phyloP scores from a whole-genome alignment of 2,888 invertebrate genomes.

The Drosophila antonietae region DNA sequence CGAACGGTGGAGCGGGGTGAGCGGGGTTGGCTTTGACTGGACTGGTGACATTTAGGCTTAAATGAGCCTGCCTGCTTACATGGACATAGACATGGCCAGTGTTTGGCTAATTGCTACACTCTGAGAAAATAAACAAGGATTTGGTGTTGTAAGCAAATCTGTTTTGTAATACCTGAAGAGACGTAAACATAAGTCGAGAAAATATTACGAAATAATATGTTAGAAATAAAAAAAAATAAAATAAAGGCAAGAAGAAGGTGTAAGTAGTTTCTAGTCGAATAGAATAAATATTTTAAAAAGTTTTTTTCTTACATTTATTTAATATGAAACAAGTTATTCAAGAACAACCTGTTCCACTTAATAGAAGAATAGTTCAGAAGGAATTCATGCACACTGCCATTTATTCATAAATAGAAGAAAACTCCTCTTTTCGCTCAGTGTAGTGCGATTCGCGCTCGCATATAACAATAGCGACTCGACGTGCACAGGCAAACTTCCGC shows the following conservation, averaged over 20 bases:
- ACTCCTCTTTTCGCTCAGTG: background rate
- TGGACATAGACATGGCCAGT: conserved; percentile 50
- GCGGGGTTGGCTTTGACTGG: conserved; percentile 11
- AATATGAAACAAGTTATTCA: background rate
- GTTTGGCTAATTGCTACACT: conserved; percentile 73
- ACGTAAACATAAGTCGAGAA: background rate
- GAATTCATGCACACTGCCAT: background rate
- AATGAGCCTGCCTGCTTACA: conserved; percentile 63
- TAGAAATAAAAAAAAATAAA: background rate
- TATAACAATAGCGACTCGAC: conserved; percentile 56
- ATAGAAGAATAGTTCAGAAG: background rate
- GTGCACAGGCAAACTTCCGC: conserved; percentile 65
- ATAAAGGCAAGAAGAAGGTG: background rate
- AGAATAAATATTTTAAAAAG: background rate
- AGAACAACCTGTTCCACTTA: background rate
- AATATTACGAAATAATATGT: background rate
- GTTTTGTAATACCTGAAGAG: background rate
- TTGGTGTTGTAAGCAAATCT: background rate
- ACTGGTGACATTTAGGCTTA: conserved; percentile 72
- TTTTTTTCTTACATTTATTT: background rate
- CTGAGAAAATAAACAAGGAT: background rate
- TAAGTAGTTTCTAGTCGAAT: background rate
- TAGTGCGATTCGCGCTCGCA: conserved; percentile 32
- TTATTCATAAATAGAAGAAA: background rate
- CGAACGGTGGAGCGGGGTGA: background rate